Base-by-base conservation (phyloP, 2,888 invertebrate genomes). In the Periphyllus acericola region DNA sequence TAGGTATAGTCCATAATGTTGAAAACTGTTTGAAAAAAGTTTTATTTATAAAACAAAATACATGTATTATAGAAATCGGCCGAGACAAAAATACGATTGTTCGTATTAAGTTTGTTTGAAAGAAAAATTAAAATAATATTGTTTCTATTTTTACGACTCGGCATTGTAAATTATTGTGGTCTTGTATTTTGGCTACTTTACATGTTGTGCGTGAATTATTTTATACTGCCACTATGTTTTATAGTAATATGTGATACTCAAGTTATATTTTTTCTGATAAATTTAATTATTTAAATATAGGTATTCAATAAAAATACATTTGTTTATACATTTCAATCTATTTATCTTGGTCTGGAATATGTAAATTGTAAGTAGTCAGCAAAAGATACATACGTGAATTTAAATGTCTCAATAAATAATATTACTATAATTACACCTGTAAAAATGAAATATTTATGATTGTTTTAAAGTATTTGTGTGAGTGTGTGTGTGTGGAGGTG, bases 81-180 rank as follows among this genome's bases (percentile, higher is more conserved):
- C 60, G n/a, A 34, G 80, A 80, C 60, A 36, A 80, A 80, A 80
- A 36, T 60, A 80, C 34, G 66, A 80, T 80, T 80, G 36, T 66
- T n/a, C 60, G 60, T n/a, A 79, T 79, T 34, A 60, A 80, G 80
- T 80, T n/a, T 80, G 36, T 80, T 80, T 17, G 17, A 66, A 80
- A 80, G 60, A 60, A 80, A 80, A 68, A 81, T 40, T 19, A 40
- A 81, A 3, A 72, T 19, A 11, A 71, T 72, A 52, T 82, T 82
- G 6, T 60, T 36, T 83, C 83, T 74, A 74, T 83, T 83, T 83
- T 83, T 82, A 82, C 71, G 14, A 71, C 82, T 52, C 29, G 60
- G 29, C 52, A 46, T 32, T 46, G 34, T 71, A 82, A 82, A 72
- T 52, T 82, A 82, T 72, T 52, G 52, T 52, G 71, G 52, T 34